Base-by-base conservation (phyloP, 2,797 vertebrate species). In the Sylvia borin region DNA sequence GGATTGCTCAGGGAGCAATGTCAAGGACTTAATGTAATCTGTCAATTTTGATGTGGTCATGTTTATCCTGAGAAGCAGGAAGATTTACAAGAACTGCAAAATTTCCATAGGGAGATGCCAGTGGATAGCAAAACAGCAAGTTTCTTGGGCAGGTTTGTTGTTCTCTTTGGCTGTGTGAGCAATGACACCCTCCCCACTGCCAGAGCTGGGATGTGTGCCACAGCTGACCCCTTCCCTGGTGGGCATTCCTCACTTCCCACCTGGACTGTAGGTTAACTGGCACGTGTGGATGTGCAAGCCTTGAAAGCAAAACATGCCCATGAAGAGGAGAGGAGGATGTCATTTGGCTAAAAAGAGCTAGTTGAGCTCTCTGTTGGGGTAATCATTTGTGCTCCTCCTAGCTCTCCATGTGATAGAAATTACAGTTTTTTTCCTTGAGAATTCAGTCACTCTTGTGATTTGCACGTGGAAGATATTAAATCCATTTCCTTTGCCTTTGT, bases 181-280 rank as follows among this genome's bases (percentile, higher is more conserved):
- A 25, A 2, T 36, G n/a, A 29, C 2, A 8, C 26, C 5, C 11
- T 58, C 43, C 22, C 22, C 21, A 0, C 9, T 66, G 38, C 47
- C 0, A 0, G 42, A 50, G 34, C 11, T 5, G 4, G 31, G 19
- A 5, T 3, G 10, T 64, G 45, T 78, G 58, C 36, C 42, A 19
- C 50, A 38, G 36, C 50, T n/a, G 36, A 38, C 10, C 18, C 32
- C 53, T 12, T 54, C 31, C 38, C 55, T 29, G 38, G 40, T 13
- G 54, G 48, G 11, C 14, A 14, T 32, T 31, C 22, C 34, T 67
- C n/a, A 20, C 17, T 77, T 62, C 50, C 43, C 29, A 45, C 14
- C 16, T 3, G 42, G 18, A 26, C 50, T 38, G 20, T 1, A 10
- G 32, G 48, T 38, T 24, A 62, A 1, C 43, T 62, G 70, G 12